A percentile compares a stretch with the other conserved stretches of the same genome.
Evolutionary conservation across 2,113 vertebrate genomes (phyloP).

Genomic region (Thalassarche chlororhynchos): DNA sequence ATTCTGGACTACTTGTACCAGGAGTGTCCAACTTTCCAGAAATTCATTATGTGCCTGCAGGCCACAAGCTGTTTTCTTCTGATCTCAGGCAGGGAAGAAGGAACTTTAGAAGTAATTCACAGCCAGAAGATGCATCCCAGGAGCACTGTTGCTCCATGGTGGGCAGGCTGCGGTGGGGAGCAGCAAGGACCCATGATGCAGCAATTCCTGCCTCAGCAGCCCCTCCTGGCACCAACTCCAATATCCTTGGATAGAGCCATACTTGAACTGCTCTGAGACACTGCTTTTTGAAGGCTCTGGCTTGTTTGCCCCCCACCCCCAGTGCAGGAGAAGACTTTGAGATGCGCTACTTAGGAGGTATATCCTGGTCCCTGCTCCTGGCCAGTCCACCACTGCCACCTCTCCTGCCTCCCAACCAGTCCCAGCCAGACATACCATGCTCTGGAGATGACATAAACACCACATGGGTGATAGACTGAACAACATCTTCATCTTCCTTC

Average conservation of each 20-base stretch:
- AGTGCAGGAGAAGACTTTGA: neutral
- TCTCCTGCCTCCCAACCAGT: neutral
- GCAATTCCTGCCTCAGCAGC: neutral
- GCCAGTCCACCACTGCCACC: neutral
- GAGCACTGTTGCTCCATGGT: neutral
- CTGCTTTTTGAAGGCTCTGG: neutral
- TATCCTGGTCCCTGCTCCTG: neutral
- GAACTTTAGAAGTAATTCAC: neutral
- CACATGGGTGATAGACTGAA: accelerated
- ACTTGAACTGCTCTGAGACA: neutral
- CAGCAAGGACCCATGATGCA: neutral
- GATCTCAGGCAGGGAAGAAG: neutral
- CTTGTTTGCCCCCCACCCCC: neutral
- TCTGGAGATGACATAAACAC: neutral
- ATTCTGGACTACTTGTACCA: accelerated
- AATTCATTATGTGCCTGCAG: neutral
- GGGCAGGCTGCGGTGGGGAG: neutral
- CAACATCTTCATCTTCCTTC: neutral
- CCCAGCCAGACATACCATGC: neutral
- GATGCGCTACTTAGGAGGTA: neutral
- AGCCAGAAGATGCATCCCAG: neutral
- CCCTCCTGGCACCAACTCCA: neutral
- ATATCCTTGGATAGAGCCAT: neutral
- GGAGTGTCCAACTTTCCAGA: neutral
- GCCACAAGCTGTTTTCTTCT: neutral